Evolutionary conservation across 2,888 invertebrate species (phyloP).

Genomic region (Cataglyphis albicans): DNA sequence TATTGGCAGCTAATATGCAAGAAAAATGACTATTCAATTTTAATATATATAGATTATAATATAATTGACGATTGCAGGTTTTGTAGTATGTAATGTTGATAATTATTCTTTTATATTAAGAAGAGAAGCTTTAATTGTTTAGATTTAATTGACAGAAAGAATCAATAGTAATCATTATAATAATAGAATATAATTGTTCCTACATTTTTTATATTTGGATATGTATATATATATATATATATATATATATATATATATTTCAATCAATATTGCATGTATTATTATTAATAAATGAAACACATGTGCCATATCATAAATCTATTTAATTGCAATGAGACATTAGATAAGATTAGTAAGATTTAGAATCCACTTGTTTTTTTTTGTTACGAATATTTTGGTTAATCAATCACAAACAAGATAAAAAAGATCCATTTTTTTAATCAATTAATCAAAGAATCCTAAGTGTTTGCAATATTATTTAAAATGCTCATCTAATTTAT

Average conservation of each 20-base stretch:
- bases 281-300: conserved; percentile 1
- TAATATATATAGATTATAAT: conserved; percentile 63
- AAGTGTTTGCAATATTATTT: background rate
- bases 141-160: no score
- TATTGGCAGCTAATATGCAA: conserved; percentile 55
- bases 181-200: conserved; percentile 26
- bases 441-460: background rate
- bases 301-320: conserved; percentile 30
- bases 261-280: conserved; percentile 59
- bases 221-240: no score
- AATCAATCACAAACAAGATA: background rate
- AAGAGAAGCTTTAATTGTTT: background rate
- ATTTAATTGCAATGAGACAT: no score
- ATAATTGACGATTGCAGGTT: conserved; percentile 77
- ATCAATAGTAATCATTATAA: conserved; percentile 11
- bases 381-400: no score
- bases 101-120: background rate
- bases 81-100: conserved; percentile 67
- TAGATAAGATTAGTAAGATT: background rate
- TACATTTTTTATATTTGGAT: conserved; percentile 8
- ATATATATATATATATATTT: background rate
- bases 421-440: background rate
- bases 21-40: conserved; percentile 71
- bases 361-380: background rate
- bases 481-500: background rate